Evolutionary conservation across 2,888 invertebrate genomes (phyloP).

Genomic region (Rhagophthalmus giganteus): DNA sequence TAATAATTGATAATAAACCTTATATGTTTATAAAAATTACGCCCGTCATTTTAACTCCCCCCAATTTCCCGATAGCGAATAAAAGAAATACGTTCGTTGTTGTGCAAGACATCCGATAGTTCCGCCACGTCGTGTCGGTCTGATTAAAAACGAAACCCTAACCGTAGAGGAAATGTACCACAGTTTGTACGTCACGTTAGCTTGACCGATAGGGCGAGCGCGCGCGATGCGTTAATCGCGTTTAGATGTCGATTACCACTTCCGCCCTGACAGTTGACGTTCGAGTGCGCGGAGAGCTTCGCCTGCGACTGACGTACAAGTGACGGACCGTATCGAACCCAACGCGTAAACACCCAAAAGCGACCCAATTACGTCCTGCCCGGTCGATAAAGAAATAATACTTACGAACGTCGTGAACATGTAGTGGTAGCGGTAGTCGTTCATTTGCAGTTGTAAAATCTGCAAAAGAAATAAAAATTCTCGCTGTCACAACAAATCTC

Average conservation of each 20-base stretch:
- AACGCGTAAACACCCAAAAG: too few species aligned
- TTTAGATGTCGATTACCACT: slow-evolving; percentile 14
- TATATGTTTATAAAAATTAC: too few species aligned
- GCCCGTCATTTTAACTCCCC: too few species aligned
- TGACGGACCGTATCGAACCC: too few species aligned
- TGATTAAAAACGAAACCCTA: slow-evolving; percentile 13
- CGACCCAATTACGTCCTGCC: too few species aligned
- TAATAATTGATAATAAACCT: too few species aligned
- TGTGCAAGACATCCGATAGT: too few species aligned
- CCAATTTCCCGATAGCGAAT: too few species aligned
- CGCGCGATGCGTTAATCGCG: slow-evolving; percentile 6
- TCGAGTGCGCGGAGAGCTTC: slow-evolving; percentile 15
- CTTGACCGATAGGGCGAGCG: slow-evolving; percentile 15
- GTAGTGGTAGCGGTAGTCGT: slow-evolving; percentile 92
- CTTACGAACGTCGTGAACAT: slow-evolving; percentile 94
- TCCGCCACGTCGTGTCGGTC: slow-evolving; percentile 1
- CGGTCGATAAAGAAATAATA: slow-evolving; percentile 50
- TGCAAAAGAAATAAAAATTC: slow-evolving; percentile 57
- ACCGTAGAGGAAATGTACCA: slow-evolving; percentile 1
- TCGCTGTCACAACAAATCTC: too few species aligned
- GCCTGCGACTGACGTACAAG: too few species aligned
- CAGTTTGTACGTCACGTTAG: slow-evolving; percentile 2
- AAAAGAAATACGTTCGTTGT: too few species aligned
- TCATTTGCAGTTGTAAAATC: slow-evolving; percentile 95
- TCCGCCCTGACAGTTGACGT: slow-evolving; percentile 14